Evolutionary conservation across 2,888 invertebrate species (phyloP), one percentile per base, ranked within the genome.

Genomic region (Epicampocera succincta): DNA sequence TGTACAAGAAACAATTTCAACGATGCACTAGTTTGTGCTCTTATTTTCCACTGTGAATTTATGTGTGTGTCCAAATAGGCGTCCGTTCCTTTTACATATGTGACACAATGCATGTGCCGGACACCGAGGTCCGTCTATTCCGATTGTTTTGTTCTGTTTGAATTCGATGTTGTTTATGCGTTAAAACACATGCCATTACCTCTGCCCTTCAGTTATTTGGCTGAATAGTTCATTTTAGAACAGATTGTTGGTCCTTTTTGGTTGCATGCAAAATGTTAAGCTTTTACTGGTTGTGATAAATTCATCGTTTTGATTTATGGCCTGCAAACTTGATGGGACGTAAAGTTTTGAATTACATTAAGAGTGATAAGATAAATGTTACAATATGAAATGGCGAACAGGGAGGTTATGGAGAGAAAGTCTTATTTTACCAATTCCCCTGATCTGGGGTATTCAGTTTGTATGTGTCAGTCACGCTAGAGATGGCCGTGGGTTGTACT

Each of bases 141-240:
- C 19, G 66, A 50, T 69, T 78, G 38, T 68, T 17, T 69, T 81
- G 61, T 77, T 44, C 65, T 84, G 84, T 84, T 85, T 81, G 84
- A 84, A 85, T 84, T 85, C 84, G 44, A 33, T 77, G 44, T 88
- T 87, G 88, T 87, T 88, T 88, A 88, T 87, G 86, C 87, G 84
- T 88, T 87, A 85, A 86, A 84, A 83, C 84, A 84, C 65, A 85
- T 79, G 75, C 40, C 66, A 73, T 44, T 73, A 6, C 29, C 71
- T 56, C 61, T n/a, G 58, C 33, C 29, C 65, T 50, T 68, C 48
- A 56, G 61, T 58, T 33, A 9, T 8, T 33, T 9, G 21, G 63
- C 40, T 75, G 15, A 19, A 54, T 82, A n/a, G 46, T 54, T 66
- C 42, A 33, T 42, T 42, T 21, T 42, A 0, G 21, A 21, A 19